Conservation (phyloP, 2,797 vertebrate genomes). For the Phoebastria nigripes region DNA sequence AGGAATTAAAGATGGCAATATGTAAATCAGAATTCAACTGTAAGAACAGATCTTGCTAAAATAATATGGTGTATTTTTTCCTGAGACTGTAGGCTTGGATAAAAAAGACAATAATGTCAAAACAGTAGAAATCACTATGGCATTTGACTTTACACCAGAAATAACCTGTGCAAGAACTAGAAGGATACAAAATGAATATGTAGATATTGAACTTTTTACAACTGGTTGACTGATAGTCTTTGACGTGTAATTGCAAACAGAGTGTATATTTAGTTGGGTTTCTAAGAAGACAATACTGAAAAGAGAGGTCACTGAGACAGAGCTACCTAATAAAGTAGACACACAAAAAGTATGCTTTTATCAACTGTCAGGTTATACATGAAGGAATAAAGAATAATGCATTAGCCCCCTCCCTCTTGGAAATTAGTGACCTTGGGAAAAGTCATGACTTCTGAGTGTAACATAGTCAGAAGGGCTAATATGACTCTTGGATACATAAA, state of each 20-base stretch:
- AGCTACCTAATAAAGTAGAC: neutral
- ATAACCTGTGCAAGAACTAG: neutral
- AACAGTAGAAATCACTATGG: neutral
- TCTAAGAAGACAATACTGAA: neutral
- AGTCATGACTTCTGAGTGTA: neutral
- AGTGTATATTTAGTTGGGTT: conserved; percentile 18
- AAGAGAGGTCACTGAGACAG: neutral
- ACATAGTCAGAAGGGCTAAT: neutral
- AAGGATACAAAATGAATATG: neutral
- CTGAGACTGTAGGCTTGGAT: neutral
- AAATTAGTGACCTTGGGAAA: neutral
- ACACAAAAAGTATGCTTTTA: neutral
- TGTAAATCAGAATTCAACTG: neutral
- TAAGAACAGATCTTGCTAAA: neutral
- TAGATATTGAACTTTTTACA: conserved; percentile 42
- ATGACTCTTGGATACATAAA: neutral
- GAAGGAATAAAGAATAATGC: neutral
- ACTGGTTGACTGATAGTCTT: conserved; percentile 22
- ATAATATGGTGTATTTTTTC: neutral
- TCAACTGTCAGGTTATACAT: neutral
- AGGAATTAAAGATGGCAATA: neutral
- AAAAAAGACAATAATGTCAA: neutral
- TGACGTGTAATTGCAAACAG: conserved; percentile 10
- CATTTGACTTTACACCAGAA: conserved; percentile 14
- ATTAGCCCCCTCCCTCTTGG: neutral